Conservation (phyloP, 1,140 invertebrate genomes). For the Potamilus streckersoni region DNA sequence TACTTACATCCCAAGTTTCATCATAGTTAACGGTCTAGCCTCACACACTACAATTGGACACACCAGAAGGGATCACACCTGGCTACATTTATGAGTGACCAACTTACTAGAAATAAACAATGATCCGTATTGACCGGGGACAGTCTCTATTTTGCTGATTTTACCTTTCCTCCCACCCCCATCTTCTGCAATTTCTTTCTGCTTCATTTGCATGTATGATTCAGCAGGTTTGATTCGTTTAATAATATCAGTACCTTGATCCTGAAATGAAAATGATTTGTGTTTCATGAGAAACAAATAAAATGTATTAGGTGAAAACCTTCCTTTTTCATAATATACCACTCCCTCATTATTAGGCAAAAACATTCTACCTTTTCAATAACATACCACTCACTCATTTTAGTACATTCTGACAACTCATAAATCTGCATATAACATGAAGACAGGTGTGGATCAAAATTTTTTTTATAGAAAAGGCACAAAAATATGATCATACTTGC, state of each 20-base stretch:
- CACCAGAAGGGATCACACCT: too few relatives aligned
- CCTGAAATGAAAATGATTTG: conserved; percentile 4
- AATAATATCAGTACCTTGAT: conserved; percentile 16
- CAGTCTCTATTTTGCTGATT: conserved; percentile 11
- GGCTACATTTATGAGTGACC: background rate
- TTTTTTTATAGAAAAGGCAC: too few relatives aligned
- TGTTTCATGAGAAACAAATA: background rate
- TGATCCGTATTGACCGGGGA: conserved; percentile 32
- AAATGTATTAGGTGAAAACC: background rate
- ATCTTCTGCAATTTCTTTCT: too few relatives aligned
- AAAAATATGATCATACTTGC: too few relatives aligned
- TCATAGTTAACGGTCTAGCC: too few relatives aligned
- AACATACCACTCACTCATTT: background rate
- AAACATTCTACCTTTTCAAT: background rate
- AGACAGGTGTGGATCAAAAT: too few relatives aligned
- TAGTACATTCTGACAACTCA: background rate
- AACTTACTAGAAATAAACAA: conserved; percentile 35
- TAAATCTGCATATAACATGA: too few relatives aligned
- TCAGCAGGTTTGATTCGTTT: conserved; percentile 25
- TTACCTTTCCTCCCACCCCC: too few relatives aligned
- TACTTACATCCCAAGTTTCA: too few relatives aligned
- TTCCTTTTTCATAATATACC: background rate
- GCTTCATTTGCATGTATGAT: conserved; percentile 1
- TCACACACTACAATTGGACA: too few relatives aligned
- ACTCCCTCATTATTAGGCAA: background rate